phyloP scores from a whole-genome alignment of 53 echinoderm and acorn worm genomes.

The Zoroaster sp. region DNA sequence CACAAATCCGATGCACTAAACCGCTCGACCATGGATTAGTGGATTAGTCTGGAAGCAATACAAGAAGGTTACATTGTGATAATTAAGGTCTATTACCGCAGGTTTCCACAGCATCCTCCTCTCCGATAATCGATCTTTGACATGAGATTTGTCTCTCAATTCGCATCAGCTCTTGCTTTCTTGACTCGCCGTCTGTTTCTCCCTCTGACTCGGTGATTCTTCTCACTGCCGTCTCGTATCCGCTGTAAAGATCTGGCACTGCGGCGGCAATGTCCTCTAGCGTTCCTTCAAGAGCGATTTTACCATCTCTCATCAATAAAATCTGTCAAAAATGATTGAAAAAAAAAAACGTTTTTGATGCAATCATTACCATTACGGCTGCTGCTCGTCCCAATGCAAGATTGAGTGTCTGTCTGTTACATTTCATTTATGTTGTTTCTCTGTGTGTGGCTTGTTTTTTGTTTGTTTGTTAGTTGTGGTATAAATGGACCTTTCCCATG shows the following conservation, averaged over 20 bases:
- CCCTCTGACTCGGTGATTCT: neutral
- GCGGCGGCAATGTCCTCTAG: conserved; percentile 28
- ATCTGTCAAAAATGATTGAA: neutral
- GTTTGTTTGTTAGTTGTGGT: no score
- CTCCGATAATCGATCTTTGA: neutral
- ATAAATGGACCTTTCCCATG: no score
- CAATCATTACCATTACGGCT: no score
- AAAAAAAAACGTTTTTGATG: neutral
- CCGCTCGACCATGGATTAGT: no score
- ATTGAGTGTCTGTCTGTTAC: no score
- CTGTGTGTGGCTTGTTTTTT: no score
- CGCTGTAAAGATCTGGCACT: conserved; percentile 39
- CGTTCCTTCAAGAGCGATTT: conserved; percentile 28
- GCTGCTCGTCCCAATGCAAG: no score
- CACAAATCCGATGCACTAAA: no score
- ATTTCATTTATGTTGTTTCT: no score
- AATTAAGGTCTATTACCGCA: no score
- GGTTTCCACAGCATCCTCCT: neutral
- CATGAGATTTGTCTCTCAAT: conserved; percentile 25
- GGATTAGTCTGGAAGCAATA: no score
- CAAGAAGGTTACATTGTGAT: no score
- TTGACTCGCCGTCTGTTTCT: neutral
- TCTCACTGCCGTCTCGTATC: conserved; percentile 37
- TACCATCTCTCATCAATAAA: conserved; percentile 55
- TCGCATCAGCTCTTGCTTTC: conserved; percentile 8